phyloP scores from a whole-genome alignment of 2,797 vertebrate genomes.

The Ctenochaetus hawaiiensis region DNA sequence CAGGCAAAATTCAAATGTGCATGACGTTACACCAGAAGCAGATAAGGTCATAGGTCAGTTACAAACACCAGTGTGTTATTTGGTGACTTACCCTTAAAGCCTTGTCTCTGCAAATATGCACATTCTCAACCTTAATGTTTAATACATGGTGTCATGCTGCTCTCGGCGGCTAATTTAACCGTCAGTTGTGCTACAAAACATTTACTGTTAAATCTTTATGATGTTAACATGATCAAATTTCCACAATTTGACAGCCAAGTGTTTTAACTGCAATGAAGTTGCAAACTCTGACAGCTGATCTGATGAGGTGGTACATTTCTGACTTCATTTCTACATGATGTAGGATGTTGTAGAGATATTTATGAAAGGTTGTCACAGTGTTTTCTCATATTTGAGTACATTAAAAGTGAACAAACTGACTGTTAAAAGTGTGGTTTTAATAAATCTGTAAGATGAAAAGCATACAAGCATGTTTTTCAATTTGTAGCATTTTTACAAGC shows the following conservation, averaged over 20 bases:
- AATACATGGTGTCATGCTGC: neutral
- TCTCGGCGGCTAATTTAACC: constrained; percentile 4
- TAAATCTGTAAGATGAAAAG: neutral
- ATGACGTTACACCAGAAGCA: constrained; percentile 1
- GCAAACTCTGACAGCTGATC: neutral
- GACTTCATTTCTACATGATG: constrained; percentile 15
- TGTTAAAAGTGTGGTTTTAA: neutral
- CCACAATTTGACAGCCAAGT: neutral
- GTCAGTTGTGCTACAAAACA: neutral
- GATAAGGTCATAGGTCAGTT: constrained; percentile 18
- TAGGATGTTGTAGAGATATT: neutral
- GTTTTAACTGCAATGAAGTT: constrained; percentile 3
- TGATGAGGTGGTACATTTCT: neutral
- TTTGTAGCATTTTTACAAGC: neutral
- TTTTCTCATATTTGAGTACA: neutral
- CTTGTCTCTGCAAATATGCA: neutral
- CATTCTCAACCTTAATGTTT: constrained; percentile 16
- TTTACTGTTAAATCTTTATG: neutral
- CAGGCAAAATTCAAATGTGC: neutral
- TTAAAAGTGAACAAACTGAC: neutral
- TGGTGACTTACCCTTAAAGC: neutral
- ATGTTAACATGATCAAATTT: neutral
- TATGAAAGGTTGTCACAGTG: neutral
- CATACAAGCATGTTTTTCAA: neutral
- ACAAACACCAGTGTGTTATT: constrained; percentile 4